phyloP scores from a whole-genome alignment of 2,888 invertebrate genomes.

The Rhagonycha lutea region DNA sequence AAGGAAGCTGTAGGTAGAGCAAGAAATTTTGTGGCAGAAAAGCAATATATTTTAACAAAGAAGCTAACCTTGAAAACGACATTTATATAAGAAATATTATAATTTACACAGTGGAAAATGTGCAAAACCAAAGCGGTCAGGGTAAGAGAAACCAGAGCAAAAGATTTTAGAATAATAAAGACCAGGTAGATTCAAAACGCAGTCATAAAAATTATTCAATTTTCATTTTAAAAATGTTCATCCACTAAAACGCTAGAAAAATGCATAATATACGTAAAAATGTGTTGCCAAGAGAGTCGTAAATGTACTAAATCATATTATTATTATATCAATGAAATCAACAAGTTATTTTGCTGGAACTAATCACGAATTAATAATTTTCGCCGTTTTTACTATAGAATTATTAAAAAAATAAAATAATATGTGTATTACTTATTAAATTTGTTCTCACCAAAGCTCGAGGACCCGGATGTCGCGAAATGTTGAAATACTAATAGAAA shows the following conservation, averaged over 20 bases:
- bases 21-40: neutral
- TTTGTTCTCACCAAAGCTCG: no score
- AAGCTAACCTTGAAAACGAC: slow-evolving; percentile 7
- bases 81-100: slow-evolving; percentile 16
- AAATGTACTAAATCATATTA: neutral
- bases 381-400: no score
- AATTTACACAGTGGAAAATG: slow-evolving; percentile 26
- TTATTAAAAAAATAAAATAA: no score
- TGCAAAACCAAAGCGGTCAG: slow-evolving; percentile 30
- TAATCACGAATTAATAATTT: neutral
- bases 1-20: neutral
- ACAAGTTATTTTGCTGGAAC: neutral
- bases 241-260: neutral
- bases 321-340: neutral
- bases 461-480: no score
- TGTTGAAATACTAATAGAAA: neutral
- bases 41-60: slow-evolving; percentile 8
- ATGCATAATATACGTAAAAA: neutral
- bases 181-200: slow-evolving; percentile 10
- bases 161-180: slow-evolving; percentile 1
- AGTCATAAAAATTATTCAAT: slow-evolving; percentile 2
- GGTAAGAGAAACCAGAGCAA: neutral
- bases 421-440: no score
- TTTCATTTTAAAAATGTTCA: neutral
- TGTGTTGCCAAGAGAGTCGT: neutral